A percentile compares a stretch with the other conserved stretches of the same genome.
Evolutionary conservation across 53 echinoderm and acorn worm genomes (phyloP).

Genomic region (Luidia sarsii): DNA sequence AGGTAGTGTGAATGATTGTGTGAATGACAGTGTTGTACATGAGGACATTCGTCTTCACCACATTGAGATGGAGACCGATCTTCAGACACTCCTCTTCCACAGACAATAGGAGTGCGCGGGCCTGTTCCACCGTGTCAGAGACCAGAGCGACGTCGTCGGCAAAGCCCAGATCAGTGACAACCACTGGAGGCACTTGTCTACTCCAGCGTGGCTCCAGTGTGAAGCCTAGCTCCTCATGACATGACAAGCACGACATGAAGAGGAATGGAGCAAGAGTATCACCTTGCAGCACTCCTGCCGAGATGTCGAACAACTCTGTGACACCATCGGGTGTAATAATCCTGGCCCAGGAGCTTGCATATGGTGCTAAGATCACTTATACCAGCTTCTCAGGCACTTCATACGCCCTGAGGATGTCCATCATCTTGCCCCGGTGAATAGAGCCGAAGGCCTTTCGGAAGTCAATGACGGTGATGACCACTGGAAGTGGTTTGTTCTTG

Average conservation of each 20-base stretch:
- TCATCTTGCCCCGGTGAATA: constrained; percentile 25
- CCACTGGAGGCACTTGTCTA: constrained; percentile 10
- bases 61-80: not conserved
- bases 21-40: constrained; percentile 5
- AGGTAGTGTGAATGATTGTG: too few relatives aligned
- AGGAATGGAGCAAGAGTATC: not conserved
- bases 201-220: constrained; percentile 5
- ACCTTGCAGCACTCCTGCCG: constrained; percentile 9
- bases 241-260: constrained; percentile 12
- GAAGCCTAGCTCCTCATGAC: not conserved
- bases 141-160: constrained; percentile 40
- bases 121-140: constrained; percentile 14
- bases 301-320: not conserved
- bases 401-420: constrained; percentile 39
- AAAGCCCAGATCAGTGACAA: constrained; percentile 29
- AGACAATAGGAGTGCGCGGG: not conserved
- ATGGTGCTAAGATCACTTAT: constrained; percentile 22
- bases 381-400: constrained; percentile 40
- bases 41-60: not conserved
- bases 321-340: constrained; percentile 1
- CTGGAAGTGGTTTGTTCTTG: constrained; percentile 12
- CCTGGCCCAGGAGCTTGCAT: constrained; percentile 36
- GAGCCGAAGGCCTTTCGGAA: constrained; percentile 45
- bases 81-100: constrained; percentile 8
- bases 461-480: constrained; percentile 32